phyloP scores from a whole-genome alignment of 2,888 invertebrate species.

The Phragmatobia fuliginosa region DNA sequence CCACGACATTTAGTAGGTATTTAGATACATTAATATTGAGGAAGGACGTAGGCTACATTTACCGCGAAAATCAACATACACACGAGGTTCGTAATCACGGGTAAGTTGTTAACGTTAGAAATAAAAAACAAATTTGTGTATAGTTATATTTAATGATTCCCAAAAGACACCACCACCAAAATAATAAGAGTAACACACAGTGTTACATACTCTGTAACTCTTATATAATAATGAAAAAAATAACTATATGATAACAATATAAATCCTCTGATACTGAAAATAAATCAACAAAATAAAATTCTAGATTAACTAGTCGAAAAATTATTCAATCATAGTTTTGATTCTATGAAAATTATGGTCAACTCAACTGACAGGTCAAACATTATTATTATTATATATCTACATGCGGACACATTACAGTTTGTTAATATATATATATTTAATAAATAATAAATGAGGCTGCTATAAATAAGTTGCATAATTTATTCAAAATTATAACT shows the following conservation, averaged over 20 bases:
- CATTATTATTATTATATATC: conserved; percentile 12
- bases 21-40: too few species aligned
- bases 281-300: conserved; percentile 54
- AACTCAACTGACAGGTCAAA: conserved; percentile 29
- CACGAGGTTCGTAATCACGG: too few species aligned
- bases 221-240: conserved; percentile 29
- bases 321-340: conserved; percentile 23
- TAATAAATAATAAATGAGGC: conserved; percentile 20
- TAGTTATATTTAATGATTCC: conserved; percentile 56
- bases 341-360: conserved; percentile 22
- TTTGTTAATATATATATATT: conserved; percentile 15
- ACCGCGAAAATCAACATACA: too few species aligned
- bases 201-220: conserved; percentile 34
- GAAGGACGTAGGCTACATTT: too few species aligned
- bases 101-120: neutral
- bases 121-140: conserved; percentile 10
- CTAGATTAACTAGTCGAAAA: conserved; percentile 34
- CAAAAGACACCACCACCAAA: conserved; percentile 69
- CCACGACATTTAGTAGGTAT: too few species aligned
- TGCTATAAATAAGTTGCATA: conserved; percentile 46
- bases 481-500: conserved; percentile 53
- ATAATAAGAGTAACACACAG: conserved; percentile 19
- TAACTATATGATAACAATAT: conserved; percentile 39
- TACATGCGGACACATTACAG: conserved; percentile 30
- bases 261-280: conserved; percentile 46